A percentile compares a stretch with the other conserved stretches of the same genome.
These are phyloP conservation scores for Tachyglossus aculeatus DNA, from an alignment of 2,797 vertebrate genomes.

Conservation along the genomic window DNA sequence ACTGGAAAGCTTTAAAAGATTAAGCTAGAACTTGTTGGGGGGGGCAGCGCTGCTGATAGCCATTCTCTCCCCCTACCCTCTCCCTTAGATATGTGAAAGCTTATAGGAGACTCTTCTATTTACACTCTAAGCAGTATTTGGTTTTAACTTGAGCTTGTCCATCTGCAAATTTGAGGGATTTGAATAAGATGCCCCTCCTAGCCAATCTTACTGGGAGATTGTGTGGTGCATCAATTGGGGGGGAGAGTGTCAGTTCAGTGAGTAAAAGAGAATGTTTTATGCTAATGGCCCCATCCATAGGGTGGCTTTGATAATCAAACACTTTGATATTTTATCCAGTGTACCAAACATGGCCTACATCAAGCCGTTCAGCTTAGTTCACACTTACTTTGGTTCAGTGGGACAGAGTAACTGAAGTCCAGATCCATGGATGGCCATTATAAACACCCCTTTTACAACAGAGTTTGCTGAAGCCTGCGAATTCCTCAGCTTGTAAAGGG, in stretches of 20 bases:
- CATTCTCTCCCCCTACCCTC: not conserved
- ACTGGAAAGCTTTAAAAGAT: conserved; percentile 36
- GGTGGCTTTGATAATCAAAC: not conserved
- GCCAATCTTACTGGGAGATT: not conserved
- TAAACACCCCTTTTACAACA: conserved; percentile 55
- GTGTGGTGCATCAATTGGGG: too few species aligned
- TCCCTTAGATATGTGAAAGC: too few species aligned
- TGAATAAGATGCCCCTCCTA: not conserved
- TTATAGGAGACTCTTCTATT: not conserved
- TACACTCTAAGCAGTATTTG: not conserved
- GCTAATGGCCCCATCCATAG: too few species aligned
- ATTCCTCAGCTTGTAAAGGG: conserved; percentile 52
- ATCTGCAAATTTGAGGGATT: not conserved
- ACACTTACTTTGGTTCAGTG: conserved; percentile 23
- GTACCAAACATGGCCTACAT: conserved; percentile 9
- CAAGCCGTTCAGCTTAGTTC: conserved; percentile 54
- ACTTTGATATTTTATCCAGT: conserved; percentile 34
- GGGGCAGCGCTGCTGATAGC: not conserved
- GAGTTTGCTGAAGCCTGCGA: conserved; percentile 48
- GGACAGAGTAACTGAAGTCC: conserved; percentile 56
- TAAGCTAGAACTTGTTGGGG: not conserved
- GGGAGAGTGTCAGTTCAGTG: too few species aligned
- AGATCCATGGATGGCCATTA: conserved; percentile 55
- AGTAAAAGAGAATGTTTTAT: too few species aligned
- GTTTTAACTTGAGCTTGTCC: not conserved